phyloP scores from a whole-genome alignment of 2,113 vertebrate species.

The Caretta caretta region DNA sequence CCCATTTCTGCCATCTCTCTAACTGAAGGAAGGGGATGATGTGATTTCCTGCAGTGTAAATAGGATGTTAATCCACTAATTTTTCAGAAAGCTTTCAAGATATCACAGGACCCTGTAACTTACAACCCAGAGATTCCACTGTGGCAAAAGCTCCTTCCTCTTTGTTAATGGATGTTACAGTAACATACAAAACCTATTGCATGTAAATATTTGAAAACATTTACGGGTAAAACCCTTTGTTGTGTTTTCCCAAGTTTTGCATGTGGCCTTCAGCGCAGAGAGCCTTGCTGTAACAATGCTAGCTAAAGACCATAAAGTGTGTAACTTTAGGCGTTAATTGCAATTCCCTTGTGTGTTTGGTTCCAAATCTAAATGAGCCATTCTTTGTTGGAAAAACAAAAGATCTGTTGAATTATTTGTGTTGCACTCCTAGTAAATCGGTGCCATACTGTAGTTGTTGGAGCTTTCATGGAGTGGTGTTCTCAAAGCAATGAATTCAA shows the following conservation, averaged over 20 bases:
- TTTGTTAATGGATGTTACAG: not conserved
- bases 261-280: not conserved
- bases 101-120: not conserved
- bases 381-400: not conserved
- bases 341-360: rapidly evolving
- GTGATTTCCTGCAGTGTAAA: not conserved
- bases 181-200: not conserved
- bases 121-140: not conserved
- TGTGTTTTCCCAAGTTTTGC: not conserved
- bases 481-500: constrained; percentile 1
- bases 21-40: not conserved
- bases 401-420: not conserved
- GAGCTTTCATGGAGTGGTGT: not conserved
- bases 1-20: not conserved
- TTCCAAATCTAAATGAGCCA: rapidly evolving
- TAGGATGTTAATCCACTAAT: not conserved
- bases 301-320: rapidly evolving
- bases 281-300: rapidly evolving
- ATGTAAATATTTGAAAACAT: rapidly evolving
- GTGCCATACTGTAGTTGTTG: not conserved
- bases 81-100: not conserved
- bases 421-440: not conserved
- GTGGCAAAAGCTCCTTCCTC: not conserved
- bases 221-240: not conserved
- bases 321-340: not conserved